Evolutionary conservation across 2,888 invertebrate genomes (phyloP), one percentile per base, ranked within the genome.

Genomic region (Biston stratarius): DNA sequence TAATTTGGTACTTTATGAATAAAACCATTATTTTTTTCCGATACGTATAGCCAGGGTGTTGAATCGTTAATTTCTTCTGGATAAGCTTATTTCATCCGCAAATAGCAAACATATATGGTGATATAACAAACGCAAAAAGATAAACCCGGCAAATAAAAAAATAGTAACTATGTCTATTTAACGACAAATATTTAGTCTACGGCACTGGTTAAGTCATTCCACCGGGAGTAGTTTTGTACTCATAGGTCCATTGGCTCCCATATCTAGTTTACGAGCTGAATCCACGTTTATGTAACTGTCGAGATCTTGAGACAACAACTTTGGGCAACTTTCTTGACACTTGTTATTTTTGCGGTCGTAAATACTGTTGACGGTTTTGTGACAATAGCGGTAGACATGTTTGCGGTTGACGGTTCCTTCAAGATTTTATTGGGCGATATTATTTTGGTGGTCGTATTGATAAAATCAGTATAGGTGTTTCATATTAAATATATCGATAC

Each of bases 211-310:
- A 3, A 51, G 45, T 51, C 36, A 62, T 64, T 70, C 61, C 34
- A 33, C 62, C 44, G 51, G 34, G 48, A 24, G 51, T 66, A 58
- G 61, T 49, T 61, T 64, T 63, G 59, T 53, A 67, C 66, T 73
- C 71, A 76, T 72, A 71, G 67, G 74, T 72, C 69, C 71, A 70
- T 75, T 72, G 74, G 73, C 75, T 70, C 71, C 62, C 67, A 73
- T 69, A 70, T 58, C 64, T 61, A 64, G 49, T 73, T 74, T 69
- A 74, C 70, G 72, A 72, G 57, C 55, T 56, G 64, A 63, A 63
- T 62, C 68, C 52, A 65, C 70, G 66, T 74, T 70, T 65, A 70
- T 70, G 72, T 69, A 61, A 67, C 64, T 67, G 72, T 34, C 40
- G 60, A 61, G 61, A 66, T 63, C 57, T 67, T 40, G 57, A 57